These are phyloP conservation scores for Mormyrus proboscirostris DNA, from an alignment of 2,797 vertebrate species.

Conservation along the genomic window DNA sequence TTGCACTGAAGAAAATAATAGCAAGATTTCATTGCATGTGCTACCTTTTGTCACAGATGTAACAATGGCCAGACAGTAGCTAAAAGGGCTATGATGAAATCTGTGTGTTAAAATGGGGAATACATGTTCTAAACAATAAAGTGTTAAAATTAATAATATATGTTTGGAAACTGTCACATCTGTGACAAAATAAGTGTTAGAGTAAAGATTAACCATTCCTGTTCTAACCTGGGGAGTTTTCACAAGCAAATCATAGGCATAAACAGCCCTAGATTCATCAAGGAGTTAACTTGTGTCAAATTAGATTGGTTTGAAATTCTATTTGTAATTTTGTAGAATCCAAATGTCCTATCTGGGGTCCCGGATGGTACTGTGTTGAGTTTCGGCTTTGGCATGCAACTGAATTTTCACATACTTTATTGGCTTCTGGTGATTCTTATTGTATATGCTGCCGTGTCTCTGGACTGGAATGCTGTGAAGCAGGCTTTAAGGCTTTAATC, in stretches of 20 bases:
- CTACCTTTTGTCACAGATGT: neutral
- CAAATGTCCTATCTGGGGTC: neutral
- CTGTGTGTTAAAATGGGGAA: neutral
- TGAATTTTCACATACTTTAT: neutral
- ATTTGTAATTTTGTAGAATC: neutral
- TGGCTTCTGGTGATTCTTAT: neutral
- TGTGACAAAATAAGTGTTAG: neutral
- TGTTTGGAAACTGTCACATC: neutral
- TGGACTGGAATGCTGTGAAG: neutral
- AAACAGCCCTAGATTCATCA: neutral
- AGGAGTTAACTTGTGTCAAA: neutral
- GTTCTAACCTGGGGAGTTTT: neutral
- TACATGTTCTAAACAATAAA: neutral
- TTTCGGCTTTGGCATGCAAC: neutral
- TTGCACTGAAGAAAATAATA: neutral
- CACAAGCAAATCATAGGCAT: neutral
- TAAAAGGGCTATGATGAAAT: neutral
- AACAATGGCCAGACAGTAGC: neutral
- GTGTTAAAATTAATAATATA: neutral
- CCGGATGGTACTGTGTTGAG: neutral
- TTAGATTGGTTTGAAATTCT: neutral
- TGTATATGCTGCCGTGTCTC: neutral
- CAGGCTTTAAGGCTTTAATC: constrained; percentile 6
- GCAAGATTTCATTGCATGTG: neutral
- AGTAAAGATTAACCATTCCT: neutral